phyloP scores from a whole-genome alignment of 35 echinoderm and acorn worm species.

The Heliocidaris tuberculata region DNA sequence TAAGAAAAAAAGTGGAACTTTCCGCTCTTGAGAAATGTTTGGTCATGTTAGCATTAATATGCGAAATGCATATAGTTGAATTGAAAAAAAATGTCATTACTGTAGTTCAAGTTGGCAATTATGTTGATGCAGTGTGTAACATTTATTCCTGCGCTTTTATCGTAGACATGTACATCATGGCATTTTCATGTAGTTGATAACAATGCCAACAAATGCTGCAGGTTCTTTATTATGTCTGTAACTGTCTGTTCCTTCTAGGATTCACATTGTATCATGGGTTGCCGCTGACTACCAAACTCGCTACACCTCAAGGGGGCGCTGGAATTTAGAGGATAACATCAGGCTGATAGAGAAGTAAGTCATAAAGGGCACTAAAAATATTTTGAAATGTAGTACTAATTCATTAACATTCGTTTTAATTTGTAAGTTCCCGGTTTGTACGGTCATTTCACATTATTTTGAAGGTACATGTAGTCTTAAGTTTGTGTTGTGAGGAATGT shows the following conservation, averaged over 20 bases:
- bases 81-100: too few relatives aligned
- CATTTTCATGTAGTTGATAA: neutral
- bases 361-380: neutral
- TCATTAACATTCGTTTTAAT: too few relatives aligned
- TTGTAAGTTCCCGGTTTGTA: too few relatives aligned
- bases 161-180: too few relatives aligned
- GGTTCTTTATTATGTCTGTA: neutral
- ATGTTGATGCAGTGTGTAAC: too few relatives aligned
- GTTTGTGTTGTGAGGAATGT: too few relatives aligned
- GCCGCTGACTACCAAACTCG: conserved; percentile 21
- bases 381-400: too few relatives aligned
- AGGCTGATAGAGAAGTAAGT: conserved; percentile 28
- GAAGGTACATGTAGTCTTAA: too few relatives aligned
- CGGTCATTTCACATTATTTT: too few relatives aligned
- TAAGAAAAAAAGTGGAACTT: neutral
- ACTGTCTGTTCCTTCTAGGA: neutral
- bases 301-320: conserved; percentile 13
- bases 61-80: too few relatives aligned
- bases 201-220: neutral
- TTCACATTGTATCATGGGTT: conserved; percentile 42
- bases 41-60: neutral
- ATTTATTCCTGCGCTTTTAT: too few relatives aligned
- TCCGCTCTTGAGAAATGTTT: neutral
- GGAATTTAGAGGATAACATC: conserved; percentile 5
- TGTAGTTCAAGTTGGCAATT: too few relatives aligned